These are phyloP conservation scores for Hypomecis punctinalis DNA, from an alignment of 2,888 invertebrate genomes.

Conservation along the genomic window DNA sequence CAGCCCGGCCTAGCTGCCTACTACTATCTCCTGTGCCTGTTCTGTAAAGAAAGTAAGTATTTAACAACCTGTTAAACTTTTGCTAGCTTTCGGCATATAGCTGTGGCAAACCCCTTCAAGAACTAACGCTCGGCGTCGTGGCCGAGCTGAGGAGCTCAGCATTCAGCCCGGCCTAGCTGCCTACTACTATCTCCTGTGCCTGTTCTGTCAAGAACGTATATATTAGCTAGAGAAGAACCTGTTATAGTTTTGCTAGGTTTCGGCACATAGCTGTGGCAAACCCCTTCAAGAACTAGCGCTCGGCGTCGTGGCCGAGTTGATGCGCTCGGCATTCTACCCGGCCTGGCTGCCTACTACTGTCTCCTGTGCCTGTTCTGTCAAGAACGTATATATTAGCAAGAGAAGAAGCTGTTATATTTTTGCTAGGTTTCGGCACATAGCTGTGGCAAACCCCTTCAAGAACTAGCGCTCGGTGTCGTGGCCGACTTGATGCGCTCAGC, in stretches of 20 bases:
- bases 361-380: conserved; percentile 89
- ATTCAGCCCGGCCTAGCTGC: conserved; percentile 89
- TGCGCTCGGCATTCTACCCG: conserved; percentile 79
- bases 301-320: conserved; percentile 19
- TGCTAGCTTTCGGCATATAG: too few species aligned
- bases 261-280: too few species aligned
- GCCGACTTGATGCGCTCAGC: too few species aligned
- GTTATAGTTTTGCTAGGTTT: too few species aligned
- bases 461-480: conserved; percentile 49
- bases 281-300: conserved; percentile 46
- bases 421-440: too few species aligned
- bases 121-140: conserved; percentile 49
- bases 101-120: too few species aligned
- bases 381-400: conserved; percentile 87
- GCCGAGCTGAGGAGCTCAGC: too few species aligned
- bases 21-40: conserved; percentile 88
- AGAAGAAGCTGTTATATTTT: not conserved
- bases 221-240: conserved; percentile 39
- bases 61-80: not conserved
- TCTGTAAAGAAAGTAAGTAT: conserved; percentile 88
- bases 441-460: too few species aligned
- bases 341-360: conserved; percentile 90
- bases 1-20: conserved; percentile 91
- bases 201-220: conserved; percentile 90
- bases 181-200: conserved; percentile 89